Conservation (phyloP, 2,888 invertebrate genomes). For the Oligia fasciuncula region DNA sequence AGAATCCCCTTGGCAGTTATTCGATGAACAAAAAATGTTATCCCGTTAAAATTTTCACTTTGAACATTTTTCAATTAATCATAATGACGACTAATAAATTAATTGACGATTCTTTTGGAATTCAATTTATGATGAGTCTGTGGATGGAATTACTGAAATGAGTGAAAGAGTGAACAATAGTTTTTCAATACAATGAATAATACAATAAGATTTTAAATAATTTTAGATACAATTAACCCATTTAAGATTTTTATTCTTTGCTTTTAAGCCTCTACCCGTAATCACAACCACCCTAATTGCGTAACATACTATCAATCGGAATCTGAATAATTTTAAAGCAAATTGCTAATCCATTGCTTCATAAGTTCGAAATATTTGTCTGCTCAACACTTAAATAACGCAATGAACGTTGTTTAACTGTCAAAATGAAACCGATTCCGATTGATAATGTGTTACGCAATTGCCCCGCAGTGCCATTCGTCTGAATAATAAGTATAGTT, state of each 20-base stretch:
- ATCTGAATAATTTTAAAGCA: no score
- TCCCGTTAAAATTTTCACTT: slow-evolving; percentile 41
- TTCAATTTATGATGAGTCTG: slow-evolving; percentile 18
- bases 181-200: neutral
- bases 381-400: no score
- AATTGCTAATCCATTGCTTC: no score
- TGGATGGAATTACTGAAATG: slow-evolving; percentile 12
- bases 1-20: slow-evolving; percentile 41
- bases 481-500: neutral
- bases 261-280: neutral
- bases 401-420: no score
- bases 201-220: neutral
- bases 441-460: no score
- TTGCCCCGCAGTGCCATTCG: neutral
- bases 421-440: no score
- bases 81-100: slow-evolving; percentile 41
- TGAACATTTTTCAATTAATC: slow-evolving; percentile 38
- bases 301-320: no score
- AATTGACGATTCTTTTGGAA: slow-evolving; percentile 21
- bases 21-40: slow-evolving; percentile 47
- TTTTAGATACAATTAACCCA: neutral
- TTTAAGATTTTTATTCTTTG: neutral
- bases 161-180: neutral
- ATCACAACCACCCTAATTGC: no score
- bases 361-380: no score